Evolutionary conservation across 23 tunicate species (phyloP).

Genomic region (Trididemnum miniatum): DNA sequence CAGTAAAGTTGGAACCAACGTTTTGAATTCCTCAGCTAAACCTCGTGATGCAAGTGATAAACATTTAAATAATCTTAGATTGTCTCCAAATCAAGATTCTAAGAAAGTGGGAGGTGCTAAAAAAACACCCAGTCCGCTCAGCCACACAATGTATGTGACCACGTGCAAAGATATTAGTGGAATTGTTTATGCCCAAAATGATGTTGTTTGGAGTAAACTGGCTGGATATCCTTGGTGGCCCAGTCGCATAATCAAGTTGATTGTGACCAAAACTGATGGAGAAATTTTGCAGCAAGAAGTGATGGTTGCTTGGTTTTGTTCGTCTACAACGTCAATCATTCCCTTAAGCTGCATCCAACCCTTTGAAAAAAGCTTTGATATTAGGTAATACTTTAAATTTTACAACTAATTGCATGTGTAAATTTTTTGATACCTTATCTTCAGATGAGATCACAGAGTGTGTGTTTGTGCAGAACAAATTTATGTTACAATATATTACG

Average conservation of each 20-base stretch:
- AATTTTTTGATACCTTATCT: no score
- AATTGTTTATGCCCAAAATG: slow-evolving; percentile 65
- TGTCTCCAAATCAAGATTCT: background rate
- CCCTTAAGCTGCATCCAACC: slow-evolving; percentile 52
- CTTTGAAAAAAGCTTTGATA: slow-evolving; percentile 48
- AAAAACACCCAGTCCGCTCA: slow-evolving; percentile 16
- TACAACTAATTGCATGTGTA: no score
- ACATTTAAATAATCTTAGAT: background rate
- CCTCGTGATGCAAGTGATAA: background rate
- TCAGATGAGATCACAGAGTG: no score
- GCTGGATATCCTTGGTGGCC: slow-evolving; percentile 96
- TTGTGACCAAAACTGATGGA: slow-evolving; percentile 60
- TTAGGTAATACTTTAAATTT: no score
- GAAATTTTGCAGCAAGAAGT: slow-evolving; percentile 71
- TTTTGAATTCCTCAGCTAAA: background rate
- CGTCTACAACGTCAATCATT: slow-evolving; percentile 59
- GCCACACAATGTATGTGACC: slow-evolving; percentile 67
- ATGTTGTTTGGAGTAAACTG: slow-evolving; percentile 85
- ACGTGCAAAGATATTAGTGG: slow-evolving; percentile 72
- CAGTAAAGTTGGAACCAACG: background rate
- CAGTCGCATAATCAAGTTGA: slow-evolving; percentile 50
- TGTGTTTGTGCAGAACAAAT: no score
- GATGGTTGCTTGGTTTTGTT: slow-evolving; percentile 81
- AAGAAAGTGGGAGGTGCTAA: background rate
- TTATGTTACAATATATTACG: no score